Base-by-base conservation (phyloP, 2,888 invertebrate species). In the Actias luna region DNA sequence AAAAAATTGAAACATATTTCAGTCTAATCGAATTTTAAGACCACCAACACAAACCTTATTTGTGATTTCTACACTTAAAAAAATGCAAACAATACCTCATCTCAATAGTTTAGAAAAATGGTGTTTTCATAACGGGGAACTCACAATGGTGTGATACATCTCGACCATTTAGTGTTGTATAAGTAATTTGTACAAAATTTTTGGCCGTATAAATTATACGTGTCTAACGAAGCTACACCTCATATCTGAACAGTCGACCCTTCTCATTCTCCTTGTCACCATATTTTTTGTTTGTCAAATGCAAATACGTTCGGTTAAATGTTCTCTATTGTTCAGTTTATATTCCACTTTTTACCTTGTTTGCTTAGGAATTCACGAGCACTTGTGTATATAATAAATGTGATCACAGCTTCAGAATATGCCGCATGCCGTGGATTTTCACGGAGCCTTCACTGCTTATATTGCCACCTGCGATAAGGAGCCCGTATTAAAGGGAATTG, bases 391-490 rank as follows among this genome's bases (percentile, higher is more conserved):
- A 75, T 78, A 78, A 79, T 79, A 79, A 77, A 76, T 69, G 70
- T 72, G 70, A 73, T 75, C 76, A 73, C 78, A 75, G 67, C 65
- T 69, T 67, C 63, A 67, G 65, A 63, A 65, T 65, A 67, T 65
- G 69, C 68, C 71, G 77, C 71, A 71, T 73, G 72, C 76, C 77
- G 75, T 70, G 75, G 76, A 78, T 82, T 85, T 85, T 82, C 80
- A 77, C 80, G 78, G 73, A 79, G 77, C 75, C 78, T 77, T 79
- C 71, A 67, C 68, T 68, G 76, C 77, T 78, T 76, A 80, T 78
- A 79, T 77, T 80, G 77, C 82, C 82, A 82, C 84, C 83, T 82
- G 82, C 80, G 80, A 84, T 84, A 82, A 82, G 78, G 78, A 79
- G 76, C 69, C 65, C 69, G 77, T 80, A 77, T 82, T 79, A 76